Conservation (phyloP, 2,888 invertebrate species). For the Heliconius cydno region DNA sequence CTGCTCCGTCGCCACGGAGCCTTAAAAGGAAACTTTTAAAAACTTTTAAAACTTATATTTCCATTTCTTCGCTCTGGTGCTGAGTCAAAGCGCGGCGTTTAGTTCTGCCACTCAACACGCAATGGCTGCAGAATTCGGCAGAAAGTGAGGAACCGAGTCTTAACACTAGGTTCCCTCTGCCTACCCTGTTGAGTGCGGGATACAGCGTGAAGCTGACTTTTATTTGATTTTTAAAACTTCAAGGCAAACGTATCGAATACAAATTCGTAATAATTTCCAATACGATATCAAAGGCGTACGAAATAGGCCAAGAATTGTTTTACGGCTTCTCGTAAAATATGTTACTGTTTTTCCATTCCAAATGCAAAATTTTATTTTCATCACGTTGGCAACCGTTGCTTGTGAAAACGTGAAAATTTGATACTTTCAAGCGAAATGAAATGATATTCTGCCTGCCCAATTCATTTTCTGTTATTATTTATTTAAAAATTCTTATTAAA, state of each 20-base stretch:
- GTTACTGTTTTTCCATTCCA: constrained; percentile 38
- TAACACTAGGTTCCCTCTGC: too few relatives aligned
- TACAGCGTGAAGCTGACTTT: too few relatives aligned
- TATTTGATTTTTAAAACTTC: constrained; percentile 58
- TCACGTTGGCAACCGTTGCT: constrained; percentile 23
- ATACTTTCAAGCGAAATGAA: constrained; percentile 33
- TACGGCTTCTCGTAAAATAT: constrained; percentile 49
- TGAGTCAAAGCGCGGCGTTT: too few relatives aligned
- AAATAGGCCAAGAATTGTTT: constrained; percentile 60
- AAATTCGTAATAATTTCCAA: constrained; percentile 65
- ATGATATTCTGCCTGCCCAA: constrained; percentile 26
- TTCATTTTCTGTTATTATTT: constrained; percentile 29
- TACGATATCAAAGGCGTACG: constrained; percentile 58
- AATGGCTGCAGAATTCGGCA: too few relatives aligned
- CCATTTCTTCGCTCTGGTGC: too few relatives aligned
- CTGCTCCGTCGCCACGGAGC: constrained; percentile 69
- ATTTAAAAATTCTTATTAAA: constrained; percentile 1
- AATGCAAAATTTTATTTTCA: constrained; percentile 41
- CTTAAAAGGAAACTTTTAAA: constrained; percentile 70
- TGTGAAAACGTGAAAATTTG: constrained; percentile 40
- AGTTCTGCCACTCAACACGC: too few relatives aligned
- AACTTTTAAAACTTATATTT: constrained; percentile 52
- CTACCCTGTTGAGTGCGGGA: too few relatives aligned
- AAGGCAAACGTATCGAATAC: constrained; percentile 69
- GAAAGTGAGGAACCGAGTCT: too few relatives aligned